These are phyloP conservation scores for Festucalex cinctus DNA, from an alignment of 2,113 vertebrate genomes.

Conservation along the genomic window DNA sequence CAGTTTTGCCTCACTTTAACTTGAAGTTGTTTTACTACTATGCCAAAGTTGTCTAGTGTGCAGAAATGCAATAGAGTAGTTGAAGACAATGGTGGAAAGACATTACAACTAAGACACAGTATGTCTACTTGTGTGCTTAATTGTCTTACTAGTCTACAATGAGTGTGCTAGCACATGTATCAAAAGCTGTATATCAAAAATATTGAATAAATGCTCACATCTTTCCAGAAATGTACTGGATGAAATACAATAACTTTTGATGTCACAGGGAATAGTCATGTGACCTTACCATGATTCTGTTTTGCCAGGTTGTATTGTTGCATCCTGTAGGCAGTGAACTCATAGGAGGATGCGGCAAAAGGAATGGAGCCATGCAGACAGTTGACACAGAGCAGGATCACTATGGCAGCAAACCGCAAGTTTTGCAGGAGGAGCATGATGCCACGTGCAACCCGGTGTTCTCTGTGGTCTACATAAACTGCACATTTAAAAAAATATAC, in stretches of 20 bases:
- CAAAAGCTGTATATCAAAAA: no score
- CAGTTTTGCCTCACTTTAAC: no score
- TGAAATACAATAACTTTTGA: neutral
- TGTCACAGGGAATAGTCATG: neutral
- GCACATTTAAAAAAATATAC: neutral
- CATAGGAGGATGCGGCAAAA: slow-evolving; percentile 63
- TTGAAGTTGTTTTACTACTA: no score
- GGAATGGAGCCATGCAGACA: slow-evolving; percentile 54
- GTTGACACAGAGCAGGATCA: slow-evolving; percentile 58
- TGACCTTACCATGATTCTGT: slow-evolving; percentile 59
- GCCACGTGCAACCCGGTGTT: slow-evolving; percentile 3
- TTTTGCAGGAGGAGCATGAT: slow-evolving; percentile 38
- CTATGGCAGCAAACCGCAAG: slow-evolving; percentile 9
- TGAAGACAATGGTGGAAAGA: no score
- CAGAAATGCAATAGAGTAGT: no score
- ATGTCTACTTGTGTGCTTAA: no score
- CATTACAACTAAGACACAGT: no score
- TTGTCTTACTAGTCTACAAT: no score
- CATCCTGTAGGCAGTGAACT: slow-evolving; percentile 76
- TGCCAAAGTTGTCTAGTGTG: no score
- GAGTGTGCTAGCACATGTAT: no score
- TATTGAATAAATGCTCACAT: no score
- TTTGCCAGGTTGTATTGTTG: slow-evolving; percentile 71
- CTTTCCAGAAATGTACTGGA: neutral
- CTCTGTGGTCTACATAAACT: neutral